phyloP scores from a whole-genome alignment of 2,888 invertebrate genomes.

The Diloba caeruleocephala region DNA sequence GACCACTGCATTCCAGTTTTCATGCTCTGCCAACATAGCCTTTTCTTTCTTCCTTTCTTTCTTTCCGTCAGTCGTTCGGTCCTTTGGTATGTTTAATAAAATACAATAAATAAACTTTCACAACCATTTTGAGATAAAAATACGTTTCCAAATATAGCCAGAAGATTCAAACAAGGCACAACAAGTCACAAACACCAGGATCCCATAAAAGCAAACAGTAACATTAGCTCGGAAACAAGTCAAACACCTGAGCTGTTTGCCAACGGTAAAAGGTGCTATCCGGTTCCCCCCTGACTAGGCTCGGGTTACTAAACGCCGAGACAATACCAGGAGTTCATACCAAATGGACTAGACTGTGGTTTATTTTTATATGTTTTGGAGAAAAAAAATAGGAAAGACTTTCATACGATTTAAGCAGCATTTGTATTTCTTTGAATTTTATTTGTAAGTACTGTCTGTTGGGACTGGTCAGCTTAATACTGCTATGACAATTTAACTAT shows the following conservation, averaged over 20 bases:
- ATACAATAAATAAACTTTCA: no score
- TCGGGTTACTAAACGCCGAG: conserved; percentile 53
- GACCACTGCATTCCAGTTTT: no score
- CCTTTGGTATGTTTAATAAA: no score
- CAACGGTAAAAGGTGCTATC: conserved; percentile 69
- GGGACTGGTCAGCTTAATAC: no score
- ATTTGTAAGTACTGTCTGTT: no score
- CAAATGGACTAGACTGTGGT: conserved; percentile 8
- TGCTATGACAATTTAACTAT: no score
- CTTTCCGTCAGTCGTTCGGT: no score
- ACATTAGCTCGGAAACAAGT: conserved; percentile 46
- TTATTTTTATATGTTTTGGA: background rate
- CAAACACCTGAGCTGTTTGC: conserved; percentile 71
- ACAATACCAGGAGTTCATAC: conserved; percentile 43
- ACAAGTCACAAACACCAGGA: conserved; percentile 44
- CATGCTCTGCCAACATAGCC: no score
- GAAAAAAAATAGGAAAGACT: no score
- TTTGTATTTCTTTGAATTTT: no score
- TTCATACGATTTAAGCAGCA: no score
- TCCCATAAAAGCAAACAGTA: conserved; percentile 46
- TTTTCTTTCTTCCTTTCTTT: no score
- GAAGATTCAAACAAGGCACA: conserved; percentile 27
- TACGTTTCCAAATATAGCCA: conserved; percentile 9
- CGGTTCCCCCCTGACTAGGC: conserved; percentile 50
- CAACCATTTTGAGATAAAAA: conserved; percentile 6